A percentile compares a stretch with the other conserved stretches of the same genome.
Evolutionary conservation across 2,113 vertebrate species (phyloP).

Genomic region (Myrmecophaga tridactyla): DNA sequence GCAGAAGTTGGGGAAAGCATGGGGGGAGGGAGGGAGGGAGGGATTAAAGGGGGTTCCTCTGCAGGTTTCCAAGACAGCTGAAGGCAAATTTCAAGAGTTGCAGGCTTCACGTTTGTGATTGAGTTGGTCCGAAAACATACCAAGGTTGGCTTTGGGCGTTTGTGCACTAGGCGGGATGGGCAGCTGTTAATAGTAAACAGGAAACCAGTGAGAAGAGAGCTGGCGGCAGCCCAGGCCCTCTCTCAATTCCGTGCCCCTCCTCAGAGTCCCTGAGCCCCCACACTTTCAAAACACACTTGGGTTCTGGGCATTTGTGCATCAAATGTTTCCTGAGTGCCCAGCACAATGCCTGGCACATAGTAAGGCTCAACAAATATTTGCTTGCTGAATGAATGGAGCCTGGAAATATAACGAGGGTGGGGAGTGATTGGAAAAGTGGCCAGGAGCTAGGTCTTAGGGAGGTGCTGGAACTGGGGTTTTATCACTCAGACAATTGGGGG

Average conservation of each 20-base stretch:
- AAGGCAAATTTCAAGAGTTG: slow-evolving; percentile 10
- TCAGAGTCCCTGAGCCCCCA: slow-evolving; percentile 46
- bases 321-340: not conserved
- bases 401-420: not conserved
- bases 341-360: slow-evolving; percentile 40
- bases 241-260: slow-evolving; percentile 51
- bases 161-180: slow-evolving; percentile 70
- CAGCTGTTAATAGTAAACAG: slow-evolving; percentile 81
- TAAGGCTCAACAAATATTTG: slow-evolving; percentile 20
- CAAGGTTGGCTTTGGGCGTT: slow-evolving; percentile 49
- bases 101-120: not conserved
- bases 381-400: not conserved
- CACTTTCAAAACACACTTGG: slow-evolving; percentile 54
- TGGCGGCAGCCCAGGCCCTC: slow-evolving; percentile 58
- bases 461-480: not conserved
- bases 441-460: not conserved
- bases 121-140: slow-evolving; percentile 51
- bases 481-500: not conserved
- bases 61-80: slow-evolving; percentile 27
- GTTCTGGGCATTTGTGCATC: slow-evolving; percentile 28
- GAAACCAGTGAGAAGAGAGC: slow-evolving; percentile 78
- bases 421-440: not conserved
- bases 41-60: not conserved
- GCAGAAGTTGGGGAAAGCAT: slow-evolving; percentile 48
- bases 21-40: not conserved